Conservation (phyloP, 1,140 invertebrate species). For the Trigoniulus corallinus region DNA sequence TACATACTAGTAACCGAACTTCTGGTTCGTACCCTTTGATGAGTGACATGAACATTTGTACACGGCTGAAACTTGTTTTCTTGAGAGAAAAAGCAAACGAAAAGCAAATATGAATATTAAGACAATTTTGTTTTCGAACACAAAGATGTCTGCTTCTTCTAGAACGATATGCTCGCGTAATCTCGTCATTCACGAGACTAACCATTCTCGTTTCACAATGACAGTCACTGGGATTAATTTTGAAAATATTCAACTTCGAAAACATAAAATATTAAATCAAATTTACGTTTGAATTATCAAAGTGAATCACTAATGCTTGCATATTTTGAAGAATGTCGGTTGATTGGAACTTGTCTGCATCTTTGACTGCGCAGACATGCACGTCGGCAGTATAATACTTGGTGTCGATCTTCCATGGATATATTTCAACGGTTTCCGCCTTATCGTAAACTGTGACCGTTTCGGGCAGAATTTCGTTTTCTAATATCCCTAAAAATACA, state of each 20-base stretch:
- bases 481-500: not conserved
- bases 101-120: no score
- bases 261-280: not conserved
- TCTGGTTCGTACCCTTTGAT: conserved; percentile 32
- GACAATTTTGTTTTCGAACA: no score
- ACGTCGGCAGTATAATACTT: conserved; percentile 48
- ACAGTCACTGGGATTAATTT: no score
- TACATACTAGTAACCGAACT: conserved; percentile 35
- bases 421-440: conserved; percentile 29
- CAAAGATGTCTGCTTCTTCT: no score
- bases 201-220: no score
- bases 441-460: not conserved
- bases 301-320: conserved; percentile 40
- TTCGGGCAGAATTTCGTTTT: not conserved
- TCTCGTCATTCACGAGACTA: no score
- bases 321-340: conserved; percentile 23
- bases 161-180: no score
- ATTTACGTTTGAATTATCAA: conserved; percentile 24
- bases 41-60: conserved; percentile 31
- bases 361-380: conserved; percentile 31
- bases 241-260: not conserved
- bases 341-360: conserved; percentile 29
- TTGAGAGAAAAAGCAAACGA: conserved; percentile 26
- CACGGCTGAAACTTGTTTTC: conserved; percentile 27
- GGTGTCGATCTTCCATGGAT: conserved; percentile 41